Conservation (phyloP, 2,113 vertebrate genomes). For the Cyprinodon brontotheroides region DNA sequence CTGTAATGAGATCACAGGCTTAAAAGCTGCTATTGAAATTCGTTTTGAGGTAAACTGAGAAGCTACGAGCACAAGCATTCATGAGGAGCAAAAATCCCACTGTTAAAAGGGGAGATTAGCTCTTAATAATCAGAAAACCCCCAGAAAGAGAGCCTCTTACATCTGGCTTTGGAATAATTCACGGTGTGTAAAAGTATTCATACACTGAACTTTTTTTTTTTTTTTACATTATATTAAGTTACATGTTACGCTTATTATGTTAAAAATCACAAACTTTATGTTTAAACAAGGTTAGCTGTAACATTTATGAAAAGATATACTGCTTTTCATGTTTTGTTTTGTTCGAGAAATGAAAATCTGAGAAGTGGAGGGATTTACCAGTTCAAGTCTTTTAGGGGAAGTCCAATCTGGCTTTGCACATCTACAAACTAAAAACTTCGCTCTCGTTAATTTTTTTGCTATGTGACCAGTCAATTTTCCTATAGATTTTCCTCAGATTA, state of each 20-base stretch:
- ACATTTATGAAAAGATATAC: not conserved
- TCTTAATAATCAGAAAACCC: not conserved
- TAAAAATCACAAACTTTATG: too few species aligned
- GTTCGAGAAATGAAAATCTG: too few species aligned
- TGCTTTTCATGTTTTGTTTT: too few species aligned
- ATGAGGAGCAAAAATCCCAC: not conserved
- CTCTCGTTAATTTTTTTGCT: too few species aligned
- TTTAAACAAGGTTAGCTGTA: too few species aligned
- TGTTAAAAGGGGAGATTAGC: not conserved
- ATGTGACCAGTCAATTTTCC: not conserved
- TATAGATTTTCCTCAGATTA: not conserved
- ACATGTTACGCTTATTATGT: not conserved
- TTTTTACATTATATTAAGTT: not conserved
- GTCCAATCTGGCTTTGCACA: not conserved
- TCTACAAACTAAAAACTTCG: not conserved
- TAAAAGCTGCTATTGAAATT: conserved; percentile 28
- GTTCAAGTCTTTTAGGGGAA: too few species aligned
- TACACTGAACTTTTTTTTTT: not conserved
- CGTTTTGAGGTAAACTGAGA: conserved; percentile 40
- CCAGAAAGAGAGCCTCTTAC: not conserved
- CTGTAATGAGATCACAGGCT: conserved; percentile 7
- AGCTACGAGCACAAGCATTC: not conserved
- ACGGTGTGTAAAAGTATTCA: too few species aligned
- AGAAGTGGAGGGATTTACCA: too few species aligned
- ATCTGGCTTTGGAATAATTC: too few species aligned